Evolutionary conservation across 2,888 invertebrate species (phyloP).

Genomic region (Harpalus rubripes): DNA sequence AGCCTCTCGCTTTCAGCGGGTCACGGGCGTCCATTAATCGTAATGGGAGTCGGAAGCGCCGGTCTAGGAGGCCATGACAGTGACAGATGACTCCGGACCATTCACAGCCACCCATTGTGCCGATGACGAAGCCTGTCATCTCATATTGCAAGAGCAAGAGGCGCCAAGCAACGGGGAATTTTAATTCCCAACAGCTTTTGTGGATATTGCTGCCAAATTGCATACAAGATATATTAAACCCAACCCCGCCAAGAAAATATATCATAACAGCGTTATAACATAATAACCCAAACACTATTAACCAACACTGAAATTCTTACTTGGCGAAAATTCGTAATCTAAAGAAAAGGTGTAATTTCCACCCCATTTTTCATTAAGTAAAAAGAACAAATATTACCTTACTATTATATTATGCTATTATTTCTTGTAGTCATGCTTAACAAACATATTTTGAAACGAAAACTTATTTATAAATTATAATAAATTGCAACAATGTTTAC

Average conservation of each 20-base stretch:
- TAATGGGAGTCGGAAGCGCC: conserved; percentile 65
- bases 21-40: conserved; percentile 60
- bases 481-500: too few relatives aligned
- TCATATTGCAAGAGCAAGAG: conserved; percentile 30
- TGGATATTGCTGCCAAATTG: conserved; percentile 7
- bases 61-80: conserved; percentile 62
- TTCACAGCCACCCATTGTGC: conserved; percentile 50
- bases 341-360: too few relatives aligned
- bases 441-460: too few relatives aligned
- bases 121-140: conserved; percentile 18
- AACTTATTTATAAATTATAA: too few relatives aligned
- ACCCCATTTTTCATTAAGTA: too few relatives aligned
- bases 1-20: conserved; percentile 6
- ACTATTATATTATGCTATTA: too few relatives aligned
- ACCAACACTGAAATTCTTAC: not conserved
- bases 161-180: conserved; percentile 8
- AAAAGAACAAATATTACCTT: too few relatives aligned
- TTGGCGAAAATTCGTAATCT: not conserved
- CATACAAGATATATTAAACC: conserved; percentile 14
- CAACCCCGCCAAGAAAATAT: not conserved
- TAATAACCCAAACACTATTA: not conserved
- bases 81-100: conserved; percentile 65
- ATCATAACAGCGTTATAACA: not conserved
- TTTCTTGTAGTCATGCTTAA: too few relatives aligned
- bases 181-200: not conserved